Percentiles rank a stretch among this genome's conserved stretches.
phyloP scores from a whole-genome alignment of 2,113 vertebrate genomes.

The Gymnogyps californianus region DNA sequence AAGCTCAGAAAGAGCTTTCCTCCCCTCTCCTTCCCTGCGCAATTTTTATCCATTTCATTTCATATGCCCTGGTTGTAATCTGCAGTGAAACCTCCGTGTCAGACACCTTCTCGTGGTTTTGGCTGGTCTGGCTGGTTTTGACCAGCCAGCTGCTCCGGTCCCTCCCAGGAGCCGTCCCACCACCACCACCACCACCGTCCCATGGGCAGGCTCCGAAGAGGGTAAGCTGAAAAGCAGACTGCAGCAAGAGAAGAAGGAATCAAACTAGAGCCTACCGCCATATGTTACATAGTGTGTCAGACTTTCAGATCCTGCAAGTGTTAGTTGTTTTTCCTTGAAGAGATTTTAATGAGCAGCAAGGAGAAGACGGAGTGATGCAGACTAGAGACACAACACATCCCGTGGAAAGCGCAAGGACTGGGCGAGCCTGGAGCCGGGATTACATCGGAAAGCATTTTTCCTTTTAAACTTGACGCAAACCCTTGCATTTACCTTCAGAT shows the following conservation, averaged over 20 bases:
- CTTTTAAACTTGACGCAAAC: not conserved
- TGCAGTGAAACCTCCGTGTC: not conserved
- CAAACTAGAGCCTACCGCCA: not conserved
- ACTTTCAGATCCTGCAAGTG: not conserved
- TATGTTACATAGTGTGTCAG: not conserved
- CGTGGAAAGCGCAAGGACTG: rapidly evolving
- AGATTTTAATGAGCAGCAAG: not conserved
- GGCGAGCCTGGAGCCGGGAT: not conserved
- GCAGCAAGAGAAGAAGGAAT: not conserved
- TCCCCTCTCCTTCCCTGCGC: not conserved
- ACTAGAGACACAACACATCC: not conserved
- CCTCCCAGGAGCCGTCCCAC: not conserved
- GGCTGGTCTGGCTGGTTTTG: not conserved
- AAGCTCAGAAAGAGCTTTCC: not conserved
- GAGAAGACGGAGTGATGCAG: not conserved
- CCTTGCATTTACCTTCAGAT: not conserved
- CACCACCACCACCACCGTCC: not conserved
- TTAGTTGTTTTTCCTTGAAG: not conserved
- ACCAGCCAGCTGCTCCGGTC: not conserved
- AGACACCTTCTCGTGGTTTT: not conserved
- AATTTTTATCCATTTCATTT: not conserved
- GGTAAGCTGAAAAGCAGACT: not conserved
- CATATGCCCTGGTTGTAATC: not conserved
- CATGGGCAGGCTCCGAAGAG: not conserved
- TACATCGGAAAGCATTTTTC: not conserved